Percentiles rank a stretch among this genome's conserved stretches.
Evolutionary conservation across 2,797 vertebrate species (phyloP).

Genomic region (Micropoecilia bifurca): DNA sequence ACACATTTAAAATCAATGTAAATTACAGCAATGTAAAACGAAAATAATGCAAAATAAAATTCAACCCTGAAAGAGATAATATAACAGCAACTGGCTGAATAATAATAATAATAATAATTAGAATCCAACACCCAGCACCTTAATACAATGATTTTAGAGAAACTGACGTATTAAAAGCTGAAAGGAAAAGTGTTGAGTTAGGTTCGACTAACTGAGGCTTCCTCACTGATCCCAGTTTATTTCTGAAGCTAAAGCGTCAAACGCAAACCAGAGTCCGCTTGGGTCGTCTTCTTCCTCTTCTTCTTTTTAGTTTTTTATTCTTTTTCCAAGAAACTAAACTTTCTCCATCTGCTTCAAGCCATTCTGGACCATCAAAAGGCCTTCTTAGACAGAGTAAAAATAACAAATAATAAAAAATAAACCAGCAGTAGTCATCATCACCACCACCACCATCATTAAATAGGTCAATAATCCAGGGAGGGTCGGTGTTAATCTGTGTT

Average conservation of each 20-base stretch:
- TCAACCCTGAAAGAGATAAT: conserved; percentile 85
- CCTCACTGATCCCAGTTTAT: conserved; percentile 11
- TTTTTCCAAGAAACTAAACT: conserved; percentile 9
- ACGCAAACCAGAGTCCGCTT: conserved; percentile 4
- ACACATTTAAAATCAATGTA: conserved; percentile 84
- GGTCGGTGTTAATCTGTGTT: conserved; percentile 34
- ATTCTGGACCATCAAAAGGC: conserved; percentile 36
- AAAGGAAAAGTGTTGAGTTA: conserved; percentile 66
- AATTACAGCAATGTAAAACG: conserved; percentile 87
- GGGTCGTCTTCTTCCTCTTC: not conserved
- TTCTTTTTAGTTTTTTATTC: conserved; percentile 26
- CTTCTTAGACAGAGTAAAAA: conserved; percentile 16
- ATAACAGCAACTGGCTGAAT: conserved; percentile 82
- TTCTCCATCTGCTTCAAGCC: conserved; percentile 38
- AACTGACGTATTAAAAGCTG: conserved; percentile 70
- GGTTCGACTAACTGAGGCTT: conserved; percentile 55
- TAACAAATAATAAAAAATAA: conserved; percentile 25
- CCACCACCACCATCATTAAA: conserved; percentile 35
- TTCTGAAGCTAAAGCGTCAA: conserved; percentile 21
- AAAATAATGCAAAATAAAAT: conserved; percentile 79
- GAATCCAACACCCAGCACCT: conserved; percentile 86
- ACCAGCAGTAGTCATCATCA: conserved; percentile 53
- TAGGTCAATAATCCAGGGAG: conserved; percentile 36
- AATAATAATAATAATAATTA: conserved; percentile 74
- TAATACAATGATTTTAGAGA: conserved; percentile 82